Evolutionary conservation across 2,113 vertebrate species (phyloP), one percentile per base, ranked within the genome.

Genomic region (Eulemur rufifrons): DNA sequence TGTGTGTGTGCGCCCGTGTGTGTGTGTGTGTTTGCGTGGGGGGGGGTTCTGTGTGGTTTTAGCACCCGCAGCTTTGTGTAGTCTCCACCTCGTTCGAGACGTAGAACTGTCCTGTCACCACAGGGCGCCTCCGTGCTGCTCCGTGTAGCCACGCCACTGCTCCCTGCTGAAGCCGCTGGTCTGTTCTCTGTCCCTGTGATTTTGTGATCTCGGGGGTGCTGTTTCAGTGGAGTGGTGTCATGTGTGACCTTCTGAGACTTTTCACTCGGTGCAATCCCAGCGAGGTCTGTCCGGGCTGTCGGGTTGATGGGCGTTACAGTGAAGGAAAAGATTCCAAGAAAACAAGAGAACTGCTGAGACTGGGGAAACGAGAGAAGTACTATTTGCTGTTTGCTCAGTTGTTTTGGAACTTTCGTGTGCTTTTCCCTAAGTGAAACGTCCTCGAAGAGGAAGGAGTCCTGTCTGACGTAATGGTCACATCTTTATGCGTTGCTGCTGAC

Each of bases 391-490:
- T 63, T 5, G 3, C 20, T 34, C 34, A 11, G 29, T 64, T 45
- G 18, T 42, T 78, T 52, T 63, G 59, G 39, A 59, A 23, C 42
- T 77, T 78, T 1, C 3, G 54, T 69, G 56, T 69, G n/a, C 52
- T n/a, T 82, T 73, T 66, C 11, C 13, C 1, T 1, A 2, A 3
- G 14, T 25, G n/a, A 4, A 4, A 0, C 27, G 2, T 17, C 2
- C 6, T 20, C 0, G 0, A n/a, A 52, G 52, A n/a, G 91, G 69
- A 42, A n/a, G 91, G 69, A n/a, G 13, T 11, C 13, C 8, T 18
- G 1, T 2, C 14, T 10, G 18, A 12, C 2, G 20, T 74, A 29
- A 13, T 68, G 3, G 39, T 7, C 2, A 4, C 17, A 0, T 27
- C 61, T 86, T 27, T 9, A 0, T 1, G 37, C 3, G 0, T 32